A percentile compares a stretch with the other conserved stretches of the same genome.
These are phyloP conservation scores for Pteromalus puparum DNA, from an alignment of 1,140 invertebrate species.

Conservation along the genomic window DNA sequence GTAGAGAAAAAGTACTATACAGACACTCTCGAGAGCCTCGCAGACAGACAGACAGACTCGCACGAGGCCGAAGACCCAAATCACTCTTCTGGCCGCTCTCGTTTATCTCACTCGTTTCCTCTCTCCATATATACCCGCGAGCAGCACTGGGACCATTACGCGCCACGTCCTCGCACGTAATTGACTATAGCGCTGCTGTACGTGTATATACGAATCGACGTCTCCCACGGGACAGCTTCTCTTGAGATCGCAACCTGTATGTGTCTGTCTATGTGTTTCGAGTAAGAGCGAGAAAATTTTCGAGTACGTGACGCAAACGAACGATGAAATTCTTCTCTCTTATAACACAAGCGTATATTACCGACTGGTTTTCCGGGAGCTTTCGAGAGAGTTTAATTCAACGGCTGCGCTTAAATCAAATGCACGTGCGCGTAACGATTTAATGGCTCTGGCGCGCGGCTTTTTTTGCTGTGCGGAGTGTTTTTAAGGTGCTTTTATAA, in stretches of 20 bases:
- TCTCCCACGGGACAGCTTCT: not conserved
- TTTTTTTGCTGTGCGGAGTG: no score
- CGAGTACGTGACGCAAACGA: no score
- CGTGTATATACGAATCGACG: not conserved
- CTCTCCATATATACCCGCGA: not conserved
- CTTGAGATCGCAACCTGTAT: not conserved
- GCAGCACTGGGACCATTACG: slow-evolving; percentile 7
- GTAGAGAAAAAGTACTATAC: not conserved
- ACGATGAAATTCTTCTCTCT: not conserved
- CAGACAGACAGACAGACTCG: not conserved
- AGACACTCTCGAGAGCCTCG: no score
- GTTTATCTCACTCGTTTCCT: not conserved
- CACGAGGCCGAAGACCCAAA: slow-evolving; percentile 33
- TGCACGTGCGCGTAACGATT: no score
- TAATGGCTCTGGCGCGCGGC: no score
- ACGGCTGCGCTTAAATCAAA: no score
- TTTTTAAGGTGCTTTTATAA: no score
- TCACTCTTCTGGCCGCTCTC: slow-evolving; percentile 1
- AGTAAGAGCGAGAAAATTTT: no score
- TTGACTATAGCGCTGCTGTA: slow-evolving; percentile 2
- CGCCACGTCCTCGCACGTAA: slow-evolving; percentile 17
- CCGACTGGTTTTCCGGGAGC: not conserved
- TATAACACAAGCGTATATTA: not conserved
- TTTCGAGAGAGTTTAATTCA: not conserved
- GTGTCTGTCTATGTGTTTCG: no score